phyloP scores from a whole-genome alignment of 2,113 vertebrate species.

The Aspiorhynchus laticeps region DNA sequence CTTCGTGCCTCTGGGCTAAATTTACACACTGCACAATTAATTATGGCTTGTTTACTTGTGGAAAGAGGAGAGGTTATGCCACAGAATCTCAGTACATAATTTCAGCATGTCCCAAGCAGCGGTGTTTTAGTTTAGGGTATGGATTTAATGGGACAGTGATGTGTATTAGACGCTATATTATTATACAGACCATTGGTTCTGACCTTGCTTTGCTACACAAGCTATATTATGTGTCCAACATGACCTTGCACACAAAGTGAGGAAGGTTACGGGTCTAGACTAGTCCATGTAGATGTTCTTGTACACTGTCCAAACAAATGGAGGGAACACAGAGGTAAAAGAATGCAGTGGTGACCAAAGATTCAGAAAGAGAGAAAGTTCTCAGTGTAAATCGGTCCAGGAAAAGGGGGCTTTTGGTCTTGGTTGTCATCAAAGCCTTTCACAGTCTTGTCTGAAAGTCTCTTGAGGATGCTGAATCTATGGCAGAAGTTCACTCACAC shows the following conservation, averaged over 20 bases:
- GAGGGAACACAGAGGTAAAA: slow-evolving; percentile 17
- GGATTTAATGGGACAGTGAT: slow-evolving; percentile 54
- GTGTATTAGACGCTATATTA: slow-evolving; percentile 56
- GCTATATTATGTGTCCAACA: slow-evolving; percentile 54
- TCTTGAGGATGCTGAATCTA: slow-evolving; percentile 64
- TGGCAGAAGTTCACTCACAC: slow-evolving; percentile 66
- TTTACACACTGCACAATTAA: slow-evolving; percentile 59
- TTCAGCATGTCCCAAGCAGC: slow-evolving; percentile 37
- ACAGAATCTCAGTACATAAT: slow-evolving; percentile 32
- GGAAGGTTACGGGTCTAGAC: slow-evolving; percentile 31
- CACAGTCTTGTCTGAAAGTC: slow-evolving; percentile 72
- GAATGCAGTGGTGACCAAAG: slow-evolving; percentile 23
- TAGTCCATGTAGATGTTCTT: slow-evolving; percentile 27
- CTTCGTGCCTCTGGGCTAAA: slow-evolving; percentile 52
- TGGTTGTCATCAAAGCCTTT: slow-evolving; percentile 72
- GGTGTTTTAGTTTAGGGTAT: slow-evolving; percentile 39
- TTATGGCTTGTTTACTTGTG: slow-evolving; percentile 57
- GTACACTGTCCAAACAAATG: slow-evolving; percentile 11
- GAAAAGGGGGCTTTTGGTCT: slow-evolving; percentile 54
- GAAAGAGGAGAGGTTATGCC: slow-evolving; percentile 44
- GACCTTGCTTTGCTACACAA: slow-evolving; percentile 54
- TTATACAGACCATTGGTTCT: slow-evolving; percentile 59
- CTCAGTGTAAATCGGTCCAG: slow-evolving; percentile 33
- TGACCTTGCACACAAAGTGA: slow-evolving; percentile 50
- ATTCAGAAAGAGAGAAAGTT: slow-evolving; percentile 31